These are phyloP conservation scores for Pegoplata infirma DNA, from an alignment of 2,888 invertebrate species.

Conservation along the genomic window DNA sequence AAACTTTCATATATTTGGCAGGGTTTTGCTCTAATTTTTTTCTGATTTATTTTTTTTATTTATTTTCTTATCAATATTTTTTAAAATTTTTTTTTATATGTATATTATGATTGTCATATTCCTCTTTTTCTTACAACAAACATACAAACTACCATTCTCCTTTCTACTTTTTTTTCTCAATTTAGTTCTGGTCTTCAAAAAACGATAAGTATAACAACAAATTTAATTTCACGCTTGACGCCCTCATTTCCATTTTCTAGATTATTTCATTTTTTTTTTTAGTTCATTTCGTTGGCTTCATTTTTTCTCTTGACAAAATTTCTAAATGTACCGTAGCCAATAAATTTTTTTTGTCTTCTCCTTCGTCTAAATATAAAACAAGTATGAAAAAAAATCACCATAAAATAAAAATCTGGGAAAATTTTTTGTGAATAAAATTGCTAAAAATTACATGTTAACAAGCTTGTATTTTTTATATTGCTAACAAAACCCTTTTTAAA, in stretches of 20 bases:
- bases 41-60: too few relatives aligned
- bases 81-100: constrained; percentile 14
- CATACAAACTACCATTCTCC: too few relatives aligned
- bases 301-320: constrained; percentile 59
- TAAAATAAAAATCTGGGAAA: not conserved
- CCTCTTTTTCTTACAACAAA: not conserved
- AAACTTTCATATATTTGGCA: not conserved
- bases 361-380: not conserved
- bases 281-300: constrained; percentile 37
- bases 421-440: constrained; percentile 21
- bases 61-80: not conserved
- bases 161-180: not conserved
- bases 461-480: constrained; percentile 28
- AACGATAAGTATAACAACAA: constrained; percentile 63
- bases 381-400: constrained; percentile 4
- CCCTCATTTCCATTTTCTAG: constrained; percentile 64
- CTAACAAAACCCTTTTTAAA: constrained; percentile 36
- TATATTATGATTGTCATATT: constrained; percentile 29
- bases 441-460: constrained; percentile 46
- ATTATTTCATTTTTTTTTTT: constrained; percentile 55
- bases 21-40: constrained; percentile 28
- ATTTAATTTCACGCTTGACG: constrained; percentile 67
- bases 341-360: constrained; percentile 51
- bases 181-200: constrained; percentile 61
- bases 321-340: constrained; percentile 62